Percentiles rank a stretch among this genome's conserved stretches.
phyloP scores from a whole-genome alignment of 2,888 invertebrate genomes.

The Eremobia ochroleuca region DNA sequence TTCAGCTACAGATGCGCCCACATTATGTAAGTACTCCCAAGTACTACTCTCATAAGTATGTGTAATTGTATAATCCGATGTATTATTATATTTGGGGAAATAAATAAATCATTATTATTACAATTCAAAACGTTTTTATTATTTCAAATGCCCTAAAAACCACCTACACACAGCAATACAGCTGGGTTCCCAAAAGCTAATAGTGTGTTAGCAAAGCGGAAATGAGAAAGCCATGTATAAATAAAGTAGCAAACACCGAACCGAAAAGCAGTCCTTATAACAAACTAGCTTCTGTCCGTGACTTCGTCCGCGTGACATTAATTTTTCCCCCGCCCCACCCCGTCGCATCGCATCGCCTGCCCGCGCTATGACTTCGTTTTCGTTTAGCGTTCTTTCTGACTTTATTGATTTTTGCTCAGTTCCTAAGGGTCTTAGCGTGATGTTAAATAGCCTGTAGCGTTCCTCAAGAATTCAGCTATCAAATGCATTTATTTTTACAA shows the following conservation, averaged over 20 bases:
- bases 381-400: background rate
- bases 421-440: background rate
- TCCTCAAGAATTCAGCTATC: background rate
- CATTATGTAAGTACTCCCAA: background rate
- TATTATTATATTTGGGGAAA: background rate
- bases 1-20: background rate
- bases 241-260: constrained; percentile 12
- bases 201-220: constrained; percentile 2
- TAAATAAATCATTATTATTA: background rate
- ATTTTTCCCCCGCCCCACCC: background rate
- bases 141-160: constrained; percentile 1
- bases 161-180: background rate
- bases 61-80: background rate
- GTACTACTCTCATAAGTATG: background rate
- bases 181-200: constrained; percentile 12
- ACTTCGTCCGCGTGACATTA: background rate
- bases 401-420: background rate
- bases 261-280: constrained; percentile 2
- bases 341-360: background rate
- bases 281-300: background rate
- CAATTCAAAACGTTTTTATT: background rate
- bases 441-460: no score
- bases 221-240: constrained; percentile 21
- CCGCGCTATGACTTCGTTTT: background rate
- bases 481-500: no score